Evolutionary conservation across 2,888 invertebrate genomes (phyloP), one percentile per base, ranked within the genome.

Genomic region (Ceriagrion tenellum): DNA sequence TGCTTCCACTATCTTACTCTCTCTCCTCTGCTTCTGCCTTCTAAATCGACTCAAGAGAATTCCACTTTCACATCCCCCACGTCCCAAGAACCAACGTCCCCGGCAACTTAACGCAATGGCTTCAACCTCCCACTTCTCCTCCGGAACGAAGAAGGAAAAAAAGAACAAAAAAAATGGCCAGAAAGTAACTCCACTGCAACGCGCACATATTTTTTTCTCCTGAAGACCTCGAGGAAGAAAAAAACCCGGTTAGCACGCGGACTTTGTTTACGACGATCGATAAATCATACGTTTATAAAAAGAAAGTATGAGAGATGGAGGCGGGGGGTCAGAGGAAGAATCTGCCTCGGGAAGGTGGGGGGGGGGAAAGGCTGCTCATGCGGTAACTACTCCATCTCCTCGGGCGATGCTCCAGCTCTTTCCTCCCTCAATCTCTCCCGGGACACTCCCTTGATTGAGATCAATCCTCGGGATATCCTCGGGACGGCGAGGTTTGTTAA

Each of bases 161-260:
- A 81, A 81, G 12, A 26, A 35, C 6, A 26, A 16, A 81, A 35
- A 81, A 81, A 81, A 35, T 35, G 13, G n/a, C 81, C n/a, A 81
- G 18, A 35, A 35, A 81, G 16, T n/a, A 18, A 81, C 81, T 81
- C 81, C 35, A 81, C 35, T 81, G 81, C 35, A 81, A 30, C 81
- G 35, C 30, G 81, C 35, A 81, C 35, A 81, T 35, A 35, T 81
- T 81, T 81, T 81, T n/a, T n/a, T n/a, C n/a, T n/a, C 35, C 35
- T 35, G 4, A 40, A 23, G 8, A 55, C 23, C 89, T 35, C n/a
- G 23, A n/a, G 3, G 23, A 69, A 2, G 23, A 69, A 69, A 93
- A 59, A 91, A 91, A 69, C 26, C 63, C 47, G 93, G 93, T 74
- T 63, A 74, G 91, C 91, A 81, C 81, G 35, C 91, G 63, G 91